Base-by-base conservation (phyloP, 2,113 vertebrate genomes). In the Dipodomys stephensi region DNA sequence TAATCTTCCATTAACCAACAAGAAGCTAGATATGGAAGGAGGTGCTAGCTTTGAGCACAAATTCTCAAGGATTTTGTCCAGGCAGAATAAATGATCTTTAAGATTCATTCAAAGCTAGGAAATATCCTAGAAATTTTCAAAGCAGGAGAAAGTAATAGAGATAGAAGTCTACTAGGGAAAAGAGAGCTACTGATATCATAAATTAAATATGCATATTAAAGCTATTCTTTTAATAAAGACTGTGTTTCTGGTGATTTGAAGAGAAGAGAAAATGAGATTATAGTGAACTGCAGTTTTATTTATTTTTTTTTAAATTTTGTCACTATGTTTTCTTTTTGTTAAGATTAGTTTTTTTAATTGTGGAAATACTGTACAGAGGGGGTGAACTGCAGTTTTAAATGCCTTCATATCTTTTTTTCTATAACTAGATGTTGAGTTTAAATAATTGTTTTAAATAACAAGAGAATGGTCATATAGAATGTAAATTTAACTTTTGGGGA, bases 181-280 rank as follows among this genome's bases (percentile, higher is more conserved):
- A 65, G 60, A n/a, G 20, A 10, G 7, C 11, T 53, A 53, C 11
- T 22, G 22, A 77, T 68, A 28, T 39, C 19, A 80, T 32, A 16
- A 87, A n/a, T 39, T 64, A 6, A n/a, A 12, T 72, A 39, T 44
- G 72, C 4, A 62, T 25, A 78, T 13, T 13, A 83, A 88, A 39
- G 0, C 5, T 30, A 23, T 5, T 15, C 11, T 27, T 79, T 39
- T 39, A 39, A 39, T 39, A 39, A 39, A 39, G 57, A 76, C 60
- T 84, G 65, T 60, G 30, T 67, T 72, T 92, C 19, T 81, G 25
- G 62, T 62, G n/a, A 90, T 28, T 71, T 95, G 39, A 80, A 25
- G 11, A 86, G 25, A 79, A 30, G 0, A 60, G 35, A 6, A 46
- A 49, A 0, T 13, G 18, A 71, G 0, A 35, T 32, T 62, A 88